These are phyloP conservation scores for Sphinx pinastri DNA, from an alignment of 2,888 invertebrate species.

Conservation along the genomic window DNA sequence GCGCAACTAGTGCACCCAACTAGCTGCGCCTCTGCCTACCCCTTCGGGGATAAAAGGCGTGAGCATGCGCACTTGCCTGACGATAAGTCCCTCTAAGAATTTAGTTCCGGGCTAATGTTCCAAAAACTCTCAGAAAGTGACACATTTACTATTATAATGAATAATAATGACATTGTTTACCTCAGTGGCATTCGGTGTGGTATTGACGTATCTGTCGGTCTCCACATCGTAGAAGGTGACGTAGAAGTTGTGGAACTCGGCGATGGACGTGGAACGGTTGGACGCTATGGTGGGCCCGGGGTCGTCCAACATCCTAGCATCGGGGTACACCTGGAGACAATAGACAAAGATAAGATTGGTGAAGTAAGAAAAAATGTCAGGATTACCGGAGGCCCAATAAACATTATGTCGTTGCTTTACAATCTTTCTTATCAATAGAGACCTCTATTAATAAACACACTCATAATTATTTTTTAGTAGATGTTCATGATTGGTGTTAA, in stretches of 20 bases:
- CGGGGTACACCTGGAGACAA: slow-evolving; percentile 44
- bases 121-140: neutral
- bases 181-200: slow-evolving; percentile 59
- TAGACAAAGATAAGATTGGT: neutral
- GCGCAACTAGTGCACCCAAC: too few relatives aligned
- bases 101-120: too few relatives aligned
- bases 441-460: too few relatives aligned
- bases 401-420: too few relatives aligned
- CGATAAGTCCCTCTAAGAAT: neutral
- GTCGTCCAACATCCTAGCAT: slow-evolving; percentile 70
- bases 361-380: too few relatives aligned
- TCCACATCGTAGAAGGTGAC: slow-evolving; percentile 63
- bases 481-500: too few relatives aligned
- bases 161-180: slow-evolving; percentile 41
- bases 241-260: slow-evolving; percentile 55
- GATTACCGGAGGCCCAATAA: too few relatives aligned
- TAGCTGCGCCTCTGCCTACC: too few relatives aligned
- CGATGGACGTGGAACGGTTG: slow-evolving; percentile 54
- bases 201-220: slow-evolving; percentile 55
- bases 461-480: too few relatives aligned
- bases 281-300: slow-evolving; percentile 56
- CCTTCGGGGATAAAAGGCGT: too few relatives aligned
- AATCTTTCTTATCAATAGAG: too few relatives aligned
- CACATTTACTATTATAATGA: neutral
- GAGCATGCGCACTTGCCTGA: too few relatives aligned